Conservation (phyloP, 2,888 invertebrate genomes). For the Criorhina ranunculi region DNA sequence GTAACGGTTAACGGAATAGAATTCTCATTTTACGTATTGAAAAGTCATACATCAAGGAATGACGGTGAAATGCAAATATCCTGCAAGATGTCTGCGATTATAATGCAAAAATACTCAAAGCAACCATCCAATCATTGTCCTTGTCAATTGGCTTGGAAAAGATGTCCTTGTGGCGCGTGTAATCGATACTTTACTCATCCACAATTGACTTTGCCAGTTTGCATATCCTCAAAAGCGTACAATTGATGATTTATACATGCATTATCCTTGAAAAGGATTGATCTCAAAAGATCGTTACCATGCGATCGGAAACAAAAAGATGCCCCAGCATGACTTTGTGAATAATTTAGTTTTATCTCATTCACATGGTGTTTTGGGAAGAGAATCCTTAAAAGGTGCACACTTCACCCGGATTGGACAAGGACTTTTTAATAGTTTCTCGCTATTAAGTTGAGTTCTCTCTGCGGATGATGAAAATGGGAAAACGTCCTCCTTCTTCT, state of each 20-base stretch:
- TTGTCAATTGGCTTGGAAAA: slow-evolving; percentile 64
- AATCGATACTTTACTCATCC: slow-evolving; percentile 71
- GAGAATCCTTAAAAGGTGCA: slow-evolving; percentile 65
- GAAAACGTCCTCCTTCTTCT: slow-evolving; percentile 44
- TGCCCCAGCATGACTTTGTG: neutral
- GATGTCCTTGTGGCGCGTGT: slow-evolving; percentile 58
- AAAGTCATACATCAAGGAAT: slow-evolving; percentile 58
- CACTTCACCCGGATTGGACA: slow-evolving; percentile 64
- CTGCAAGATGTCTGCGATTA: slow-evolving; percentile 3
- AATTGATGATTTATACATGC: slow-evolving; percentile 44
- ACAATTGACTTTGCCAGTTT: slow-evolving; percentile 56
- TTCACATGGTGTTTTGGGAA: neutral
- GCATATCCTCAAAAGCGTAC: slow-evolving; percentile 39
- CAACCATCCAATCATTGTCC: slow-evolving; percentile 13
- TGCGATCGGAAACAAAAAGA: neutral
- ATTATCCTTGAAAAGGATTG: slow-evolving; percentile 48
- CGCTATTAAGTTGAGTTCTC: slow-evolving; percentile 44
- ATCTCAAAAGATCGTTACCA: slow-evolving; percentile 29
- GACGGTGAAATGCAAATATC: slow-evolving; percentile 55
- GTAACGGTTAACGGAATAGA: slow-evolving; percentile 60
- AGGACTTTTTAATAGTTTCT: slow-evolving; percentile 71
- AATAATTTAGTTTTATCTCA: neutral
- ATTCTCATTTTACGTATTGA: slow-evolving; percentile 40
- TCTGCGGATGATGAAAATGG: slow-evolving; percentile 49
- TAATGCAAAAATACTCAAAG: slow-evolving; percentile 31